Base-by-base conservation (phyloP, 2,797 vertebrate genomes). In the Zenarchopterus dispar region DNA sequence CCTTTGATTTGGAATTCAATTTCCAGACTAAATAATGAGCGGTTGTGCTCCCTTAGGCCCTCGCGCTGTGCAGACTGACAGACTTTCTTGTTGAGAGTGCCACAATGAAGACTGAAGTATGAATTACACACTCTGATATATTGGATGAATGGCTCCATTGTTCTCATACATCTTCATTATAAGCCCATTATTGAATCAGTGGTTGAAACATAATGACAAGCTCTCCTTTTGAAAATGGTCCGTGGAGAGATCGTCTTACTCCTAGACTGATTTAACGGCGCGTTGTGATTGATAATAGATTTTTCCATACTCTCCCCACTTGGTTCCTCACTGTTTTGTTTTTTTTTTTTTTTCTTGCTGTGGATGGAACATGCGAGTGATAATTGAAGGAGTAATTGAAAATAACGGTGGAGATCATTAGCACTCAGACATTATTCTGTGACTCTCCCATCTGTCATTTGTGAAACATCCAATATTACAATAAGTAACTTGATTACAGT, bases 141-240 rank as follows among this genome's bases (percentile, higher is more conserved):
- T 83, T 83, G 77, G 82, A 89, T 92, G 86, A 87, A 91, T 90
- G 86, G 82, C 77, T 81, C 54, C 42, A 47, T 72, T 22, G 70
- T 79, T 86, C 82, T 75, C 89, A 88, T 92, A 84, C 73, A 87
- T 92, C 91, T 90, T 90, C 88, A 90, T 92, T 91, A 91, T 84
- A 79, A 85, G 50, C 68, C 67, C 70, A 65, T 88, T 89, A 88
- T 88, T 89, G 85, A 88, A 89, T 82, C 76, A 83, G 61, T 69
- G 80, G 61, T 78, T 82, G 80, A 87, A 84, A 78, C 71, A 74
- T 85, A 85, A 88, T 77, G 83, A 80, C 84, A 87, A 73, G 79
- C 72, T 81, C 73, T 89, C 65, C 67, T 68, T 90, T 89, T 85
- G 70, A 79, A 78, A 82, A 58, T 23, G 79, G 56, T 84, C 79